Percentiles rank a stretch among this genome's conserved stretches.
phyloP scores from a whole-genome alignment of 2,888 invertebrate species.

The Eremobia ochroleuca region DNA sequence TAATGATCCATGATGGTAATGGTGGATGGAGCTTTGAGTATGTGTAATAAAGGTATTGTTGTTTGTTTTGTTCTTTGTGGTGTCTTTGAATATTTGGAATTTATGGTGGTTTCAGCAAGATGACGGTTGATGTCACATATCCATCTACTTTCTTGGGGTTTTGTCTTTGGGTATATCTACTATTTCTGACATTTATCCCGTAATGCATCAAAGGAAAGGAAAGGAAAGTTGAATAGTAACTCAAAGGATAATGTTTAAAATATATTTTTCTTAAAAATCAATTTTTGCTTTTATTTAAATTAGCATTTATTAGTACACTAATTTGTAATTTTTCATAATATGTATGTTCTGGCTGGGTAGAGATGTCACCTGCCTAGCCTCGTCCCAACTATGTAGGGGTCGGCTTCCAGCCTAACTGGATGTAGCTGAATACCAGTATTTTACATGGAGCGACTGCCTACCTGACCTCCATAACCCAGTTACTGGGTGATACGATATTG shows the following conservation, averaged over 20 bases:
- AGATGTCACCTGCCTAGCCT: no score
- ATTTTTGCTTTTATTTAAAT: background rate
- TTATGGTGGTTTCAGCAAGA: background rate
- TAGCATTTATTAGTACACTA: background rate
- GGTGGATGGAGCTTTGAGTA: background rate
- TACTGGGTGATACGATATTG: no score
- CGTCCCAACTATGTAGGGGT: no score
- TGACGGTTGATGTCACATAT: background rate
- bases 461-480: no score
- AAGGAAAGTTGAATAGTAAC: background rate
- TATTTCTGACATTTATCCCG: background rate
- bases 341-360: no score
- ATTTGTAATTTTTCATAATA: no score
- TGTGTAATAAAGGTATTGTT: background rate
- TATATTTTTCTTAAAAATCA: background rate
- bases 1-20: conserved; percentile 26
- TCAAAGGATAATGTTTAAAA: background rate
- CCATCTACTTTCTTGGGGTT: background rate
- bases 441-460: no score
- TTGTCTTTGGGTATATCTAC: background rate
- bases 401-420: no score
- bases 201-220: no score
- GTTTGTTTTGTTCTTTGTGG: background rate
- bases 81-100: background rate
- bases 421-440: no score